These are phyloP conservation scores for Calameuta filiformis DNA, from an alignment of 2,888 invertebrate genomes.

Conservation along the genomic window DNA sequence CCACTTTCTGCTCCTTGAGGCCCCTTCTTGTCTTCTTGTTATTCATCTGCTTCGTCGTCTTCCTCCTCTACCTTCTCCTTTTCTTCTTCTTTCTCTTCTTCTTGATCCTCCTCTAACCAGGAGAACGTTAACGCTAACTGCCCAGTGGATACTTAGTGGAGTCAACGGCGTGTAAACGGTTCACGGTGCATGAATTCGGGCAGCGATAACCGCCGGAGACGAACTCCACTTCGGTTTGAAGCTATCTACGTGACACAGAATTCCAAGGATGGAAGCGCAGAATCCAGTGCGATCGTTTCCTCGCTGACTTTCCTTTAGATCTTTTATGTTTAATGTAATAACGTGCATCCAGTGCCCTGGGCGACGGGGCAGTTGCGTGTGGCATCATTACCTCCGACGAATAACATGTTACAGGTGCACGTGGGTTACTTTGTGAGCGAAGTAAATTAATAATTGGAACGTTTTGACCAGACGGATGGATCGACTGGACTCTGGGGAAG, in stretches of 20 bases:
- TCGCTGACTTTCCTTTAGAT: not conserved
- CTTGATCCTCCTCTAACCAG: not conserved
- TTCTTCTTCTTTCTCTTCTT: slow-evolving; percentile 1
- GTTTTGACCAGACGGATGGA: slow-evolving; percentile 33
- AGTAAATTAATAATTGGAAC: slow-evolving; percentile 55
- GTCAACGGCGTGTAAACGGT: slow-evolving; percentile 33
- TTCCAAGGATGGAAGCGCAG: not conserved
- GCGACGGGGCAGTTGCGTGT: slow-evolving; percentile 18
- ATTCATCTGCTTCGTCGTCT: not conserved
- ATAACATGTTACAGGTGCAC: slow-evolving; percentile 45
- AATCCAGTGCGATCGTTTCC: not conserved
- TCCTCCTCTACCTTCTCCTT: not conserved
- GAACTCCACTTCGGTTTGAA: slow-evolving; percentile 5
- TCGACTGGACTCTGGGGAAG: slow-evolving; percentile 8
- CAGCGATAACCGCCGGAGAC: slow-evolving; percentile 14
- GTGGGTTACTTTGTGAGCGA: slow-evolving; percentile 43
- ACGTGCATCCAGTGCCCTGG: slow-evolving; percentile 10
- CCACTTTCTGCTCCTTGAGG: not conserved
- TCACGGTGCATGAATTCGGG: slow-evolving; percentile 17
- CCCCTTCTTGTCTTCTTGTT: not conserved
- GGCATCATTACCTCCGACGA: slow-evolving; percentile 45
- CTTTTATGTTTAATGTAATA: not conserved
- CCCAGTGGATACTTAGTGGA: slow-evolving; percentile 13
- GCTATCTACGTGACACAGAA: not conserved
- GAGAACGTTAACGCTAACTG: not conserved